phyloP scores from a whole-genome alignment of 2,113 vertebrate genomes.

The Carettochelys insculpta region DNA sequence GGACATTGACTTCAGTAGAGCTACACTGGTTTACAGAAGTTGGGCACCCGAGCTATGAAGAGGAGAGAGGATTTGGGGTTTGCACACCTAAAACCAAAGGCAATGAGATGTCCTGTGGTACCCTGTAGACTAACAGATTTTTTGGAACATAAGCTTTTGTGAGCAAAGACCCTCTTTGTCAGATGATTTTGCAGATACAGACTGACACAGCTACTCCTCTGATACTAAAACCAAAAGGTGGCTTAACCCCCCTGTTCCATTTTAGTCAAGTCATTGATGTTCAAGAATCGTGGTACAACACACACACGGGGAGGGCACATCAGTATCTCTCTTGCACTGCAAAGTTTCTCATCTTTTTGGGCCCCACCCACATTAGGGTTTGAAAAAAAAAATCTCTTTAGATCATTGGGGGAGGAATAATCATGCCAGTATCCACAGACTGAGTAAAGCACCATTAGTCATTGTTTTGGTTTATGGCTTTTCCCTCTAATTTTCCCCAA shows the following conservation, averaged over 20 bases:
- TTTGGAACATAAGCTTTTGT: too few species aligned
- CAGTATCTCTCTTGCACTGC: background rate
- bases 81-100: background rate
- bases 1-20: background rate
- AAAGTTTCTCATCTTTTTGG: background rate
- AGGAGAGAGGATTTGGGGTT: background rate
- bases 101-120: too few species aligned
- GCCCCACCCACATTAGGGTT: background rate
- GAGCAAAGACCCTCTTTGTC: too few species aligned
- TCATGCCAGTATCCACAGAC: background rate
- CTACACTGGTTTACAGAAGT: background rate
- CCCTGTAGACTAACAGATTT: too few species aligned
- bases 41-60: background rate
- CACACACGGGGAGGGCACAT: background rate
- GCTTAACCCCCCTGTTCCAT: background rate
- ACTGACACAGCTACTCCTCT: too few species aligned
- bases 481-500: background rate
- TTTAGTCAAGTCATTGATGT: background rate
- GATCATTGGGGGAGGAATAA: background rate
- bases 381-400: constrained; percentile 17
- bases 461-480: background rate
- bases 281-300: background rate
- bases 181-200: too few species aligned
- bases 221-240: background rate
- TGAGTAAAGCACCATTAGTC: constrained; percentile 2